Percentiles rank a stretch among this genome's conserved stretches.
Evolutionary conservation across 1,140 invertebrate genomes (phyloP).

Genomic region (Brachionus rubens): DNA sequence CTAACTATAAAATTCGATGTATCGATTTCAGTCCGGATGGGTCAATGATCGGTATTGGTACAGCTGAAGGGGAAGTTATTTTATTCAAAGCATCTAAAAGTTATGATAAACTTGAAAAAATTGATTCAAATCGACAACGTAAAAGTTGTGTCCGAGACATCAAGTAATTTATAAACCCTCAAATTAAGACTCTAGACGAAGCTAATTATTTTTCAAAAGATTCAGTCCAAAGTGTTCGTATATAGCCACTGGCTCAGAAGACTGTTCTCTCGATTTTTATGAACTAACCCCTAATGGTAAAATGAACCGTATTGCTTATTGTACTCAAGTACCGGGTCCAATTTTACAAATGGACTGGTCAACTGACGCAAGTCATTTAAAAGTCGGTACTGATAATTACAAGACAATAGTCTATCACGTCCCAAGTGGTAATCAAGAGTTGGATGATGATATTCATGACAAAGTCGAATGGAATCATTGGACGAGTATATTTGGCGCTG

Average conservation of each 20-base stretch:
- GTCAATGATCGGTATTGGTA: constrained; percentile 57
- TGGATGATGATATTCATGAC: constrained; percentile 49
- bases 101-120: background rate
- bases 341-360: constrained; percentile 61
- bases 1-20: constrained; percentile 51
- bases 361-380: constrained; percentile 55
- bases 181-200: background rate
- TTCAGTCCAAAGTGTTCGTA: constrained; percentile 56
- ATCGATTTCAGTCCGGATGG: constrained; percentile 56
- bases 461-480: constrained; percentile 58
- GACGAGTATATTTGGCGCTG: constrained; percentile 58
- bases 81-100: background rate
- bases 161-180: constrained; percentile 24
- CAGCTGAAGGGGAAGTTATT: constrained; percentile 53
- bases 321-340: constrained; percentile 57
- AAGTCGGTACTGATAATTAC: constrained; percentile 58
- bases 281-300: constrained; percentile 52
- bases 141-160: constrained; percentile 25
- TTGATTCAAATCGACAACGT: constrained; percentile 24
- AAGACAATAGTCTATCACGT: constrained; percentile 55
- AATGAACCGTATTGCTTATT: constrained; percentile 55
- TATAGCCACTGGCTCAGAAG: constrained; percentile 58
- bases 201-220: constrained; percentile 51
- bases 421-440: constrained; percentile 50
- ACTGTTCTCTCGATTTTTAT: constrained; percentile 59